Evolutionary conservation across 2,888 invertebrate species (phyloP), one percentile per base, ranked within the genome.

Genomic region (Pachliopta kotzebuea): DNA sequence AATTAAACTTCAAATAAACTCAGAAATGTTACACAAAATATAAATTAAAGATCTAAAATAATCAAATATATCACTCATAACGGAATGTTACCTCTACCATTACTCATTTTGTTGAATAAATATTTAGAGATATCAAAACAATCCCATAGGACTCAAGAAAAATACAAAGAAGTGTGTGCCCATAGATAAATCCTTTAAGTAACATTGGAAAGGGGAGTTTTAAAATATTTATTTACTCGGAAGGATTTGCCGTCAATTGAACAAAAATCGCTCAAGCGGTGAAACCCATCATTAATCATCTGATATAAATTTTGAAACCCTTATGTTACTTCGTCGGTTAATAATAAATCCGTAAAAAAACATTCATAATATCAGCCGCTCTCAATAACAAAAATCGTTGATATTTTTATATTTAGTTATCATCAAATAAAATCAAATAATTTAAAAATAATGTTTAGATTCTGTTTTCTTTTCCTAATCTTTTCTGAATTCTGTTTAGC

Each of bases 251-350:
- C 83, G 81, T 85, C 87, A 84, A 86, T 85, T 84, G 83, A 82
- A 84, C 78, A 80, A 80, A 84, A 84, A 85, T 85, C 84, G 78
- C 78, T 82, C 79, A 79, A 74, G 78, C 78, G 62, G 52, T 63
- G 60, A 56, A 85, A 82, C 77, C 37, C 75, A 76, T 85, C 90
- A 90, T 89, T 87, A 87, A 90, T 90, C 90, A 91, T 90, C 75
- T 76, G 65, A 76, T 80, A 83, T 81, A 79, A 76, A 74, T 69
- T 71, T 76, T 77, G 74, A 73, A 73, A 79, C 74, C 73, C 76
- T 68, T 63, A 65, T 68, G 63, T 62, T 64, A 60, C 49, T 63
- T 55, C 53, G 45, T 11, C 14, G 37, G 37, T 37, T 37, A 37
- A 37, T 37, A 37, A 37, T 37, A 37, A 37, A 11, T 37, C 14